Evolutionary conservation across 2,797 vertebrate genomes (phyloP).

Genomic region (Adrianichthys oophorus): DNA sequence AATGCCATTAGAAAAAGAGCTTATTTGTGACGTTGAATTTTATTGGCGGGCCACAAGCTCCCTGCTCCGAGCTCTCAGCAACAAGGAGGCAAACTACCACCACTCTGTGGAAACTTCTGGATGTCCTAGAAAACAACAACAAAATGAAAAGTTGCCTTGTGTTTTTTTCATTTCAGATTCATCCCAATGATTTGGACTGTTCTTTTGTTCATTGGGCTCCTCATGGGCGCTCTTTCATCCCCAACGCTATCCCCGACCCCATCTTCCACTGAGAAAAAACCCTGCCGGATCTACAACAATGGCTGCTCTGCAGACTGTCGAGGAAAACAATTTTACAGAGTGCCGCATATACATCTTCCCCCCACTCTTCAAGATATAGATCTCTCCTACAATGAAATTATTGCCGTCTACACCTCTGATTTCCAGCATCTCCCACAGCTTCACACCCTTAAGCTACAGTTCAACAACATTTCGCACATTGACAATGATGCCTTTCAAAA

Average conservation of each 20-base stretch:
- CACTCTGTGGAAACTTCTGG: too few species aligned
- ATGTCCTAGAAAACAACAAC: too few species aligned
- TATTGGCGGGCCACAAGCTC: too few species aligned
- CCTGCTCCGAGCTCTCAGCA: too few species aligned
- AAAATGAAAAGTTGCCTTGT: background rate
- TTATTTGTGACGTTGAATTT: too few species aligned
- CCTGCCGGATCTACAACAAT: constrained; percentile 52
- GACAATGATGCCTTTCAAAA: constrained; percentile 69
- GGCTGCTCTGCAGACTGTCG: constrained; percentile 69
- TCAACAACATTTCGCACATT: constrained; percentile 81
- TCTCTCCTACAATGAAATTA: constrained; percentile 82
- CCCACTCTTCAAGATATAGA: constrained; percentile 68
- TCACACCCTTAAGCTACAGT: constrained; percentile 66
- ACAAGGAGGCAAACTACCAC: too few species aligned
- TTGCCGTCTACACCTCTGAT: constrained; percentile 50
- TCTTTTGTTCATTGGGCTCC: constrained; percentile 38
- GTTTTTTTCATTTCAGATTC: constrained; percentile 15
- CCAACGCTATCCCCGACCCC: constrained; percentile 28
- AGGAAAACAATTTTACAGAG: constrained; percentile 63
- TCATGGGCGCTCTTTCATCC: constrained; percentile 47
- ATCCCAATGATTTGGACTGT: constrained; percentile 52
- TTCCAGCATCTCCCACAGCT: constrained; percentile 69
- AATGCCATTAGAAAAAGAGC: too few species aligned
- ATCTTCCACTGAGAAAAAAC: background rate
- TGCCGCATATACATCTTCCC: constrained; percentile 74